Conservation (phyloP, 2,797 vertebrate genomes). For the Botia almorhae region DNA sequence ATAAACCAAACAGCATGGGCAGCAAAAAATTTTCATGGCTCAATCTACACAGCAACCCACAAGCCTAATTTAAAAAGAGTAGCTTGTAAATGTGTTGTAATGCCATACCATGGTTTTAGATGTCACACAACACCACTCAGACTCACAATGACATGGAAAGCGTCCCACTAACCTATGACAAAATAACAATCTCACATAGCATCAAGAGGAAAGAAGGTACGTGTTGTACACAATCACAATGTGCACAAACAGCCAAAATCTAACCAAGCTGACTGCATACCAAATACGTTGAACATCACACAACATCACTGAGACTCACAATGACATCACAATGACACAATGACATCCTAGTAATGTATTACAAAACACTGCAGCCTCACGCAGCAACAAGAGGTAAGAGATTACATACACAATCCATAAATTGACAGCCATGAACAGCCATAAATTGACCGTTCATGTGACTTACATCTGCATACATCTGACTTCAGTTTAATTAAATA, state of each 20-base stretch:
- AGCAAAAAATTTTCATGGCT: background rate
- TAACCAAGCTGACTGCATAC: no score
- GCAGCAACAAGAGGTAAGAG: background rate
- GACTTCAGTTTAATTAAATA: background rate
- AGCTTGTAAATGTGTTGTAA: background rate
- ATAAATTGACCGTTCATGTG: no score
- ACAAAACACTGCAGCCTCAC: background rate
- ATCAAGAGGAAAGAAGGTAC: no score
- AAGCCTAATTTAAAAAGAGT: background rate
- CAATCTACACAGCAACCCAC: background rate
- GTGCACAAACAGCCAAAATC: no score
- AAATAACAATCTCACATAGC: background rate
- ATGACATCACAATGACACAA: background rate
- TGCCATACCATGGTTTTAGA: constrained; percentile 8
- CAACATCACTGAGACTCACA: constrained; percentile 13
- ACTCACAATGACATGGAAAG: background rate
- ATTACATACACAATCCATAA: background rate
- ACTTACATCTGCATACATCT: background rate
- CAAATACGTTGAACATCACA: background rate
- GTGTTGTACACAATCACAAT: no score
- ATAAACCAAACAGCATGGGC: background rate
- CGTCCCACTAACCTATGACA: background rate
- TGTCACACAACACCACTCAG: constrained; percentile 32
- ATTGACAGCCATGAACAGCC: background rate
- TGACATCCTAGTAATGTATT: background rate